Percentiles rank a stretch among this genome's conserved stretches.
Conservation (phyloP, 2,888 invertebrate species). For the Protodeltote pygarga region DNA sequence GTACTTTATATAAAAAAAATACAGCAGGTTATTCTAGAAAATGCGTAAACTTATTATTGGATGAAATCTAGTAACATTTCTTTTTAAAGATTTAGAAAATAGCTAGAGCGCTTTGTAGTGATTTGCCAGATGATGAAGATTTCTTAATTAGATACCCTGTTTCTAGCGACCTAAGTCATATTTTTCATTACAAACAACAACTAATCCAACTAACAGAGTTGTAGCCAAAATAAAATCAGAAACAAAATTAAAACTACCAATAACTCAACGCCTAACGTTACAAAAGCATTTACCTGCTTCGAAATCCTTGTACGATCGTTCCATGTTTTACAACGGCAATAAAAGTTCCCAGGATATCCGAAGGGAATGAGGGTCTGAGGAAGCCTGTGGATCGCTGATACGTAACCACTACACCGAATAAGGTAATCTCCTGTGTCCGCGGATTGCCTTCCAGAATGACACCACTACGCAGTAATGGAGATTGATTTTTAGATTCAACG, state of each 20-base stretch:
- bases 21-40: too few species aligned
- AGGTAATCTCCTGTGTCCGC: constrained; percentile 59
- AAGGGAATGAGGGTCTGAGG: constrained; percentile 54
- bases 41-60: too few species aligned
- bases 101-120: too few species aligned
- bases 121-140: too few species aligned
- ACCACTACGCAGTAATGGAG: constrained; percentile 47
- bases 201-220: background rate
- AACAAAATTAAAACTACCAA: constrained; percentile 31
- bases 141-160: too few species aligned
- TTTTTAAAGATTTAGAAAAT: too few species aligned
- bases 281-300: constrained; percentile 42
- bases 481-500: constrained; percentile 48
- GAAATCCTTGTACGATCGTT: constrained; percentile 46
- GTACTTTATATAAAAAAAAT: too few species aligned
- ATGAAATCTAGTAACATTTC: too few species aligned
- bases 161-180: too few species aligned
- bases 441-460: constrained; percentile 57
- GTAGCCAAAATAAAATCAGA: constrained; percentile 18
- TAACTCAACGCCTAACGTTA: constrained; percentile 10
- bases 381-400: constrained; percentile 61
- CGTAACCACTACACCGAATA: constrained; percentile 55
- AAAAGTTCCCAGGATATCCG: constrained; percentile 62
- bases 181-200: background rate
- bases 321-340: constrained; percentile 66